A percentile compares a stretch with the other conserved stretches of the same genome.
Conservation (phyloP, 2,888 invertebrate genomes). For the Zele albiditarsus region DNA sequence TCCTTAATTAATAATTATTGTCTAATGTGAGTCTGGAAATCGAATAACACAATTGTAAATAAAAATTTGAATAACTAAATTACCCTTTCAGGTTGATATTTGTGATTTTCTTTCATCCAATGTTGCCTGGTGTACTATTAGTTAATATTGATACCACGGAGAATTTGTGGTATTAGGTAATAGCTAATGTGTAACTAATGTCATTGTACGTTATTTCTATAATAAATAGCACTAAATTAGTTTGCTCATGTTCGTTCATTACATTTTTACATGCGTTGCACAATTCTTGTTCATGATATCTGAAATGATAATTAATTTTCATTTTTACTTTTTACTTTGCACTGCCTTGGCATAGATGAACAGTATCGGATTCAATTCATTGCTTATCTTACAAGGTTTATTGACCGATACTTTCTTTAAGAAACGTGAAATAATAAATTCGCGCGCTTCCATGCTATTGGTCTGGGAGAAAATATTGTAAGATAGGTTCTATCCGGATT, state of each 20-base stretch:
- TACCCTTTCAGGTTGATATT: neutral
- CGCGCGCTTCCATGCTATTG: neutral
- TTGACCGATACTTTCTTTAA: neutral
- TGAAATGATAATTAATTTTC: neutral
- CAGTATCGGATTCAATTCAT: too few relatives aligned
- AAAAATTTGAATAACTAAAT: conserved; percentile 9
- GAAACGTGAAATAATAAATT: neutral
- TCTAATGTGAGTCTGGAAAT: neutral
- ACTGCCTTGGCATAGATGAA: too few relatives aligned
- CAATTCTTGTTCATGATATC: neutral
- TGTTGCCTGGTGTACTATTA: neutral
- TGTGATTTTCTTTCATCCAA: neutral
- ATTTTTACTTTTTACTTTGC: neutral
- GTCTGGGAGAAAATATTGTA: neutral
- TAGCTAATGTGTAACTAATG: neutral
- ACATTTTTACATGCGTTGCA: too few relatives aligned
- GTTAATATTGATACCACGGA: neutral
- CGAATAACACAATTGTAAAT: conserved; percentile 7
- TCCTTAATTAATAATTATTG: neutral
- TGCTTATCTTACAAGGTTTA: too few relatives aligned
- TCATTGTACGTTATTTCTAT: conserved; percentile 18
- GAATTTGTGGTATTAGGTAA: neutral
- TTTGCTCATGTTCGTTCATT: neutral
- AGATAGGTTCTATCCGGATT: neutral
- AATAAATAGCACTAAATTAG: conserved; percentile 10